Evolutionary conservation across 2,797 vertebrate genomes (phyloP).

Genomic region (Girardinus metallicus): DNA sequence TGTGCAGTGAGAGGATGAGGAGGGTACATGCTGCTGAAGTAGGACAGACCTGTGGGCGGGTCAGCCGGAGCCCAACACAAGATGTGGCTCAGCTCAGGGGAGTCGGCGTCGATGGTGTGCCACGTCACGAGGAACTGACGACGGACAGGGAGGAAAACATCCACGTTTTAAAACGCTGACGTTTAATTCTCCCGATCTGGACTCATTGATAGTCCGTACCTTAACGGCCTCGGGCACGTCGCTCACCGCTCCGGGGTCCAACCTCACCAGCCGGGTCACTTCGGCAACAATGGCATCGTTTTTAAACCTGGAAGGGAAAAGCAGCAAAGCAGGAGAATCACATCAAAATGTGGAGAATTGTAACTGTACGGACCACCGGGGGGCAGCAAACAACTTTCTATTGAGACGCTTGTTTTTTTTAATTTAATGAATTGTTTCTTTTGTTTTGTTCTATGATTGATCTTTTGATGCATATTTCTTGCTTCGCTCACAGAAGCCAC

Average conservation of each 20-base stretch:
- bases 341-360: background rate
- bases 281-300: slow-evolving; percentile 96
- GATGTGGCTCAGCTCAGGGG: slow-evolving; percentile 95
- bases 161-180: background rate
- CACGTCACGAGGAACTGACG: slow-evolving; percentile 93
- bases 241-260: slow-evolving; percentile 94
- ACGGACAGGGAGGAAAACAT: background rate
- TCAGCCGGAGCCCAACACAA: slow-evolving; percentile 95
- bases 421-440: background rate
- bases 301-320: slow-evolving; percentile 86
- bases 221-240: slow-evolving; percentile 96
- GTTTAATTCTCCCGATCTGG: background rate
- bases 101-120: slow-evolving; percentile 97
- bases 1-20: slow-evolving; percentile 96
- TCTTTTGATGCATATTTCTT: background rate
- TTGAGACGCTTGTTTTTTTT: background rate
- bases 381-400: background rate
- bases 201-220: slow-evolving; percentile 65
- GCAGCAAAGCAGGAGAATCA: background rate
- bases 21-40: slow-evolving; percentile 98
- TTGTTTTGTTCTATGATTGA: background rate
- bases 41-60: slow-evolving; percentile 94
- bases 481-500: background rate
- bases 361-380: too few species aligned
- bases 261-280: slow-evolving; percentile 93